A percentile compares a stretch with the other conserved stretches of the same genome.
Conservation (phyloP, 2,113 vertebrate genomes). For the Syngnathus scovelli region DNA sequence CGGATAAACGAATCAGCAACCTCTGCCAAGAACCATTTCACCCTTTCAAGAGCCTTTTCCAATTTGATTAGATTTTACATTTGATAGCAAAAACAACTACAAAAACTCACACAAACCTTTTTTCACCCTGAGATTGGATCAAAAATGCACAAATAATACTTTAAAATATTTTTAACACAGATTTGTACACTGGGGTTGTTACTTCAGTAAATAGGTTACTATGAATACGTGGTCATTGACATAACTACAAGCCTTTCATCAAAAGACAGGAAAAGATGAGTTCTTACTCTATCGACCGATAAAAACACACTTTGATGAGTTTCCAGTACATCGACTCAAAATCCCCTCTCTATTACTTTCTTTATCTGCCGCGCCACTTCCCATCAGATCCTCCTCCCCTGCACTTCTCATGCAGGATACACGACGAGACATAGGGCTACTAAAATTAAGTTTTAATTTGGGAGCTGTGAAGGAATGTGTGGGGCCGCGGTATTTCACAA, state of each 20-base stretch:
- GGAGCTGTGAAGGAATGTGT: not conserved
- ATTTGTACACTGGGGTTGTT: too few species aligned
- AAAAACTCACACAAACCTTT: too few species aligned
- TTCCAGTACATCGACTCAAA: constrained; percentile 20
- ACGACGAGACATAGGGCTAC: not conserved
- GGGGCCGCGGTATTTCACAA: not conserved
- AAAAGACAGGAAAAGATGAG: constrained; percentile 7
- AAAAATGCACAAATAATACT: too few species aligned
- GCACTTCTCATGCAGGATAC: constrained; percentile 3
- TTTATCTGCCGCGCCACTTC: constrained; percentile 24
- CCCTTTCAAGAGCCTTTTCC: too few species aligned
- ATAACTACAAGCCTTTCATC: not conserved
- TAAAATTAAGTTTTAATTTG: constrained; percentile 12
- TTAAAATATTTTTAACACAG: too few species aligned
- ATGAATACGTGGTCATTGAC: not conserved
- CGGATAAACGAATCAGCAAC: too few species aligned
- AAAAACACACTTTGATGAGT: constrained; percentile 9
- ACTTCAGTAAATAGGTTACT: too few species aligned
- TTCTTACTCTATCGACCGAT: not conserved
- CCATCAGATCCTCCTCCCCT: constrained; percentile 18
- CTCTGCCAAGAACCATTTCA: too few species aligned
- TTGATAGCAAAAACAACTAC: too few species aligned
- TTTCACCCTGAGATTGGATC: too few species aligned
- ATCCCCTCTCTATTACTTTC: constrained; percentile 21
- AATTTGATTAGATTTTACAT: too few species aligned